Percentiles rank a stretch among this genome's conserved stretches.
phyloP scores from a whole-genome alignment of 1,140 invertebrate species.

The Pogonomyrmex californicus region DNA sequence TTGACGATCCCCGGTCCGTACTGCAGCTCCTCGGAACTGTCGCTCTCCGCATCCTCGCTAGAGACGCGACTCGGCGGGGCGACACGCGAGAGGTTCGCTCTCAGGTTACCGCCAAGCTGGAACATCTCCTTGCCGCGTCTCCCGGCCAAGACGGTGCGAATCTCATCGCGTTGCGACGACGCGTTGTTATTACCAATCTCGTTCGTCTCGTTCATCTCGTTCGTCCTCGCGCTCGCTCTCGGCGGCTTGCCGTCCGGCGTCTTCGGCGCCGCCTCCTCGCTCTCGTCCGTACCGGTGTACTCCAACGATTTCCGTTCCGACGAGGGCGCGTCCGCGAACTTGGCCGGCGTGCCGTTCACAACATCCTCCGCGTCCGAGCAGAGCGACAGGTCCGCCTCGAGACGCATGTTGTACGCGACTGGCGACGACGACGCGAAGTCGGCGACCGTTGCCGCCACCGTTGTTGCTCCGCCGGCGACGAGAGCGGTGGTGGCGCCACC shows the following conservation, averaged over 20 bases:
- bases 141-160: neutral
- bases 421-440: constrained; percentile 66
- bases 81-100: constrained; percentile 25
- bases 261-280: constrained; percentile 42
- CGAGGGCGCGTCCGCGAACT: constrained; percentile 45
- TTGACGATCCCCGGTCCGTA: constrained; percentile 97
- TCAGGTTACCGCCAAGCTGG: neutral
- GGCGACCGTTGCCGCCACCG: constrained; percentile 35
- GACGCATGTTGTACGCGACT: constrained; percentile 86
- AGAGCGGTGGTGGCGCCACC: constrained; percentile 65
- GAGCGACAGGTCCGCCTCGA: constrained; percentile 82
- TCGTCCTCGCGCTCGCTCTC: neutral
- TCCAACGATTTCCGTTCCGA: constrained; percentile 60
- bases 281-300: constrained; percentile 18
- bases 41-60: constrained; percentile 86
- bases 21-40: constrained; percentile 92
- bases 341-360: constrained; percentile 72
- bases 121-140: neutral
- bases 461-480: neutral
- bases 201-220: neutral
- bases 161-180: constrained; percentile 28
- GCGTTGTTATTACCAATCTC: too few relatives aligned
- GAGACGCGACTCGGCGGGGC: constrained; percentile 37
- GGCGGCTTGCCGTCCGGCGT: constrained; percentile 33
- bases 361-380: constrained; percentile 83